Conservation (phyloP, 2,113 vertebrate species). For the Tilapia sparmanii region DNA sequence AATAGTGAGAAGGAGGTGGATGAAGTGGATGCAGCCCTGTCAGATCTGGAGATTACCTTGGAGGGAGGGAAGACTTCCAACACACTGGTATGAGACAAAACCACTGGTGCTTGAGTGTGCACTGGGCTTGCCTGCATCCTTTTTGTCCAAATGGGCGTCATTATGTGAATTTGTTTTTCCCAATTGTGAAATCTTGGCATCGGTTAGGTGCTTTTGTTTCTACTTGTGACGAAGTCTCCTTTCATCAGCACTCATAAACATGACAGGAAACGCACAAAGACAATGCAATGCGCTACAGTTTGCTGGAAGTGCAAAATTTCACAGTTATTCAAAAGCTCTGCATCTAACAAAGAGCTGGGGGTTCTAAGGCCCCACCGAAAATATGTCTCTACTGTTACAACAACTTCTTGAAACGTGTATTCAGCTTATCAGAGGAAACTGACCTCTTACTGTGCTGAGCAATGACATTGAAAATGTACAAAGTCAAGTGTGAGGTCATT, state of each 20-base stretch:
- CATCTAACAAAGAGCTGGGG: background rate
- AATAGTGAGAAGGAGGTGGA: conserved; percentile 99
- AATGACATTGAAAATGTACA: background rate
- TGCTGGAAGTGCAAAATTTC: background rate
- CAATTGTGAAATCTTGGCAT: background rate
- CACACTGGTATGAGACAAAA: conserved; percentile 76
- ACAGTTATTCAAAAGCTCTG: background rate
- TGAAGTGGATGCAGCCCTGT: conserved; percentile 95
- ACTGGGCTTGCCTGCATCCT: background rate
- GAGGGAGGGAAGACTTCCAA: conserved; percentile 96
- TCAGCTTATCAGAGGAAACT: conserved; percentile 33
- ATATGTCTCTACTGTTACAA: background rate
- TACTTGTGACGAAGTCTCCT: background rate
- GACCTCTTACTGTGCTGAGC: background rate
- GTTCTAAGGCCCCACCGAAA: background rate
- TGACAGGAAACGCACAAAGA: background rate
- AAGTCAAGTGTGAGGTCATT: background rate
- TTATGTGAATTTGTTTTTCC: background rate
- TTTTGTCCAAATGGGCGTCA: background rate
- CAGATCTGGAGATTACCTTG: conserved; percentile 95
- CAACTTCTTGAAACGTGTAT: conserved; percentile 1
- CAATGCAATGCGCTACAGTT: background rate
- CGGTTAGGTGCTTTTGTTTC: background rate
- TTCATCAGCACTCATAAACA: background rate
- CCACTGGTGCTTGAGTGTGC: background rate